A percentile compares a stretch with the other conserved stretches of the same genome.
phyloP scores from a whole-genome alignment of 37 sponge, comb jelly and placozoan genomes.

The Eunapius fragilis region DNA sequence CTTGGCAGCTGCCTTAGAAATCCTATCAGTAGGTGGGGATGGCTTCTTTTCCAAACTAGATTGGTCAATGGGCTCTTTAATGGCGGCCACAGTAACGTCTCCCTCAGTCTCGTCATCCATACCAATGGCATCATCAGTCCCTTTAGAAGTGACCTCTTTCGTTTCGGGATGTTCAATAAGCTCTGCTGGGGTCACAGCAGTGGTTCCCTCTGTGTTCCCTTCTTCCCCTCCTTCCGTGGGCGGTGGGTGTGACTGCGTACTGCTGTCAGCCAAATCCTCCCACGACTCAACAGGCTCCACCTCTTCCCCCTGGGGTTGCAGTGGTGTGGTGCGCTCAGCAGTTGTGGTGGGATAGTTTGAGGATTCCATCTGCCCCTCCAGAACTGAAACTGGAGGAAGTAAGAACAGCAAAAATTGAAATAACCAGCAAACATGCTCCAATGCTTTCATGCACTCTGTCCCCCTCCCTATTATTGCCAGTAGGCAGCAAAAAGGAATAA shows the following conservation, averaged over 20 bases:
- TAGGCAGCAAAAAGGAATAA: too few species aligned
- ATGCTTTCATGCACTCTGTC: too few species aligned
- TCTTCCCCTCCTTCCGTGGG: background rate
- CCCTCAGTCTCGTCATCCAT: background rate
- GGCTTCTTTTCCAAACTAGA: background rate
- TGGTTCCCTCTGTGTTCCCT: background rate
- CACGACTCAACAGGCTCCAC: constrained; percentile 63
- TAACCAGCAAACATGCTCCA: too few species aligned
- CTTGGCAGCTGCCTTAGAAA: background rate
- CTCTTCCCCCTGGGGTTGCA: constrained; percentile 1
- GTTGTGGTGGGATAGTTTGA: background rate
- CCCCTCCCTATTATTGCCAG: too few species aligned
- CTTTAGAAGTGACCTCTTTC: background rate
- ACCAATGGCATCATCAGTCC: background rate
- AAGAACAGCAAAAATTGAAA: background rate
- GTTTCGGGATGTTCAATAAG: background rate
- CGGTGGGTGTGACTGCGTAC: background rate
- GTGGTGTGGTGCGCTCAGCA: constrained; percentile 1
- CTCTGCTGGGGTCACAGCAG: background rate
- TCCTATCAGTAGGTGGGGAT: background rate
- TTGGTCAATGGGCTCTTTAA: background rate
- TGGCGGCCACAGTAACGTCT: background rate
- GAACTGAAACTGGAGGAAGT: constrained; percentile 7
- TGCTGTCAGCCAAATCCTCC: constrained; percentile 68
- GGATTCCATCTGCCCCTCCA: constrained; percentile 5